Conservation (phyloP, 2,113 vertebrate genomes). For the Xyliphius kryptos region DNA sequence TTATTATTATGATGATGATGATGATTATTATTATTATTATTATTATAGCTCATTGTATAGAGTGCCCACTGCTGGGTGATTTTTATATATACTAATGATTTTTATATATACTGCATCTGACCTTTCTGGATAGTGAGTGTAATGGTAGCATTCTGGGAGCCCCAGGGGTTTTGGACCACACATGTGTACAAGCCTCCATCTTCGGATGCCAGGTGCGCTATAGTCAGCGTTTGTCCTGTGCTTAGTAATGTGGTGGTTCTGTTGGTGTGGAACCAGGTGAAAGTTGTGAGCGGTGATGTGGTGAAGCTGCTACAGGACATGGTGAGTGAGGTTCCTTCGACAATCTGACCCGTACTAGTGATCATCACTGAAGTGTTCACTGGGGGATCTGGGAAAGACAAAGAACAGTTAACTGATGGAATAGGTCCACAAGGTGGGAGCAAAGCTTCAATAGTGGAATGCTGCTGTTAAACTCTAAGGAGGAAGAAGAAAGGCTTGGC, state of each 20-base stretch:
- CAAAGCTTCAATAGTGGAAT: too few relatives aligned
- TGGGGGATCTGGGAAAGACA: conserved; percentile 39
- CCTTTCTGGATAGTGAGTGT: conserved; percentile 11
- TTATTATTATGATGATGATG: too few relatives aligned
- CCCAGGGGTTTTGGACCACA: conserved; percentile 49
- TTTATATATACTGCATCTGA: too few relatives aligned
- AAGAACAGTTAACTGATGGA: too few relatives aligned
- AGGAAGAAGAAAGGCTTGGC: too few relatives aligned
- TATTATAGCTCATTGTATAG: too few relatives aligned
- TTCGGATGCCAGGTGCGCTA: conserved; percentile 20
- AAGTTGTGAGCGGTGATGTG: not conserved
- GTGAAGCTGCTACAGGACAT: conserved; percentile 49
- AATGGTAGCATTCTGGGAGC: conserved; percentile 39
- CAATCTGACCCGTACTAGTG: conserved; percentile 17
- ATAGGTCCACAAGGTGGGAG: too few relatives aligned
- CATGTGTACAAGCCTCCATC: conserved; percentile 48
- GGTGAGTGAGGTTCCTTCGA: conserved; percentile 35
- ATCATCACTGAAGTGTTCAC: conserved; percentile 24
- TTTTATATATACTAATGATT: too few relatives aligned
- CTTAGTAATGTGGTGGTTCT: conserved; percentile 14
- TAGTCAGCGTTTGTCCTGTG: conserved; percentile 25
- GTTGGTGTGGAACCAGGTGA: conserved; percentile 50
- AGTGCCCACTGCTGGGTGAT: too few relatives aligned
- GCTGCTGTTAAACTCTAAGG: too few relatives aligned
- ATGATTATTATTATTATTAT: too few relatives aligned